phyloP scores from a whole-genome alignment of 2,797 vertebrate species.

The Arremon brunneinucha region DNA sequence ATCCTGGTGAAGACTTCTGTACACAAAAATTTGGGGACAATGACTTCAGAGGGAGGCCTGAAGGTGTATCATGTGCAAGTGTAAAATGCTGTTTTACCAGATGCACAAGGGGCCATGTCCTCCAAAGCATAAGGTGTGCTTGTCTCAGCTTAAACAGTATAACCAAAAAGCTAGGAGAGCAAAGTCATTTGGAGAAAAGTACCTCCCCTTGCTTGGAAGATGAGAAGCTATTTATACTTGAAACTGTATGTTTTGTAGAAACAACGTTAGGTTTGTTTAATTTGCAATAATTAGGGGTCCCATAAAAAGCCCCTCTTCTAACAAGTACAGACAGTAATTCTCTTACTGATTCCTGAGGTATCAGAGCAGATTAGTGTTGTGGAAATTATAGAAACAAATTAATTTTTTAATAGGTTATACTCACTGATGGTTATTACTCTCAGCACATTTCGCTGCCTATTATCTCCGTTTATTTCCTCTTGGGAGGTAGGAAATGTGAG shows the following conservation, averaged over 20 bases:
- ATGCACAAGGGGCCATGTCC: not conserved
- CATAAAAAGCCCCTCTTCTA: not conserved
- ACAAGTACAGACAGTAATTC: not conserved
- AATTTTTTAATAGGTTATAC: not conserved
- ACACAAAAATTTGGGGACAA: not conserved
- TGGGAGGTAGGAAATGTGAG: not conserved
- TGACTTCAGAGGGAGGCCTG: not conserved
- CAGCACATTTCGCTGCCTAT: not conserved
- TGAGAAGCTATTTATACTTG: not conserved
- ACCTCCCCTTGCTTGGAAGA: not conserved
- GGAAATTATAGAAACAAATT: slow-evolving; percentile 18
- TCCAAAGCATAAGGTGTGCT: not conserved
- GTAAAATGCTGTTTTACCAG: not conserved
- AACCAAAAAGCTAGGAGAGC: not conserved
- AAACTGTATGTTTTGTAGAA: not conserved
- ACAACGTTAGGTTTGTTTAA: not conserved
- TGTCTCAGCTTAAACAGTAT: not conserved
- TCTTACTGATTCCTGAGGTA: not conserved
- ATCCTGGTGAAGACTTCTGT: not conserved
- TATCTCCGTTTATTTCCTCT: not conserved
- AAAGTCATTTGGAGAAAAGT: not conserved
- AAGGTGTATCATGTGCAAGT: not conserved
- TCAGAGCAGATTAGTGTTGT: not conserved
- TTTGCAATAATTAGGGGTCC: not conserved
- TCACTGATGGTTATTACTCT: not conserved